Conservation (phyloP, 2,113 vertebrate species). For the Phasianus colchicus region DNA sequence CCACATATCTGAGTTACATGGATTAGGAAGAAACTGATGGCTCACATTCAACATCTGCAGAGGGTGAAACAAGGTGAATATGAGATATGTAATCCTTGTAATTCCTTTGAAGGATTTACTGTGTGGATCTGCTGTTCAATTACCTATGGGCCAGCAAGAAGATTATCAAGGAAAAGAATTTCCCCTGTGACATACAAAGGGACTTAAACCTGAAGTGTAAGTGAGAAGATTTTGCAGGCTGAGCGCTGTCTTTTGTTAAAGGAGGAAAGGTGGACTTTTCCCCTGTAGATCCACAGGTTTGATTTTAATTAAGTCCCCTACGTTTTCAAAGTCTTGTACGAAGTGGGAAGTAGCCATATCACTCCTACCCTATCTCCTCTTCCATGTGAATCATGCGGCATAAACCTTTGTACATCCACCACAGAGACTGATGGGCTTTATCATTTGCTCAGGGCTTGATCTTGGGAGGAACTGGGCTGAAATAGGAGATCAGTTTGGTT, state of each 20-base stretch:
- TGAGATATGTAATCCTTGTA: slow-evolving; percentile 63
- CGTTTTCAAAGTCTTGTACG: background rate
- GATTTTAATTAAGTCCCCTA: background rate
- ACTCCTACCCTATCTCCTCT: background rate
- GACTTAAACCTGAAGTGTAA: slow-evolving; percentile 19
- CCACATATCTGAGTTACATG: background rate
- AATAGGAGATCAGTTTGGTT: background rate
- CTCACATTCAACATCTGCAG: slow-evolving; percentile 12
- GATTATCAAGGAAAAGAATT: slow-evolving; percentile 50
- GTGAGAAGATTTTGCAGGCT: slow-evolving; percentile 24
- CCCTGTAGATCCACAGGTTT: background rate
- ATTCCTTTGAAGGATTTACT: slow-evolving; percentile 65
- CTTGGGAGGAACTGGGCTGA: background rate
- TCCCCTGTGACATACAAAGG: slow-evolving; percentile 28
- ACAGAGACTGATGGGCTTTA: background rate
- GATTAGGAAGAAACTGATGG: slow-evolving; percentile 1
- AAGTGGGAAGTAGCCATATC: background rate
- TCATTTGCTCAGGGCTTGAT: background rate
- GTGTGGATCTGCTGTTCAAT: slow-evolving; percentile 59
- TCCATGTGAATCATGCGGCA: background rate
- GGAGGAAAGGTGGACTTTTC: background rate
- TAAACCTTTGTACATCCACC: background rate
- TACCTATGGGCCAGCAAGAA: slow-evolving; percentile 51
- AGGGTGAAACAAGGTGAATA: slow-evolving; percentile 52
- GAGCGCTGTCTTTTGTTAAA: background rate